Percentiles rank a stretch among this genome's conserved stretches.
Conservation (phyloP, 2,113 vertebrate species). For the Dasypus novemcinctus region DNA sequence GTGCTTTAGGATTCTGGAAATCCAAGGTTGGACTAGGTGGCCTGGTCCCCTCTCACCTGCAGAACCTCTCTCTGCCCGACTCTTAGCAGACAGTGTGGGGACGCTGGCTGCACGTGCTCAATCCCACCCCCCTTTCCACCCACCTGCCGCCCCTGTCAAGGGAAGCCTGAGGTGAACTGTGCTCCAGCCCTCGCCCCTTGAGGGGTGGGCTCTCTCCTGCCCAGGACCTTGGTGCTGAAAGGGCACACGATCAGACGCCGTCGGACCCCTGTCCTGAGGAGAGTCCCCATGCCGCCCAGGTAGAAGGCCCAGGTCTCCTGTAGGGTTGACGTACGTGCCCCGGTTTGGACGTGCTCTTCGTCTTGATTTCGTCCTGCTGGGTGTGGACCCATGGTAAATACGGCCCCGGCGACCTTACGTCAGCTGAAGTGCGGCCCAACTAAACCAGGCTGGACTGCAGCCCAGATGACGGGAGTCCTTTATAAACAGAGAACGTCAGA, state of each 20-base stretch:
- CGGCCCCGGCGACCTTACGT: no score
- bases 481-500: no score
- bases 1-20: not conserved
- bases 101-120: rapidly evolving
- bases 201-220: not conserved
- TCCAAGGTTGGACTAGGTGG: not conserved
- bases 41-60: not conserved
- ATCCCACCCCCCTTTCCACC: not conserved
- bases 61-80: not conserved
- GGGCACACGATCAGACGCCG: not conserved
- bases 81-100: not conserved
- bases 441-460: no score
- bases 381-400: no score
- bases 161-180: not conserved
- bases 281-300: not conserved
- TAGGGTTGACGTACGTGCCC: no score
- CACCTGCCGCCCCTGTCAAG: not conserved
- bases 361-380: no score
- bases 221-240: not conserved
- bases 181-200: not conserved
- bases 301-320: no score
- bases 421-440: no score
- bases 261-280: not conserved
- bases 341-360: no score
- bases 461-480: no score